Conservation (phyloP, 2,888 invertebrate genomes). For the Acanthosepion pharaonis region DNA sequence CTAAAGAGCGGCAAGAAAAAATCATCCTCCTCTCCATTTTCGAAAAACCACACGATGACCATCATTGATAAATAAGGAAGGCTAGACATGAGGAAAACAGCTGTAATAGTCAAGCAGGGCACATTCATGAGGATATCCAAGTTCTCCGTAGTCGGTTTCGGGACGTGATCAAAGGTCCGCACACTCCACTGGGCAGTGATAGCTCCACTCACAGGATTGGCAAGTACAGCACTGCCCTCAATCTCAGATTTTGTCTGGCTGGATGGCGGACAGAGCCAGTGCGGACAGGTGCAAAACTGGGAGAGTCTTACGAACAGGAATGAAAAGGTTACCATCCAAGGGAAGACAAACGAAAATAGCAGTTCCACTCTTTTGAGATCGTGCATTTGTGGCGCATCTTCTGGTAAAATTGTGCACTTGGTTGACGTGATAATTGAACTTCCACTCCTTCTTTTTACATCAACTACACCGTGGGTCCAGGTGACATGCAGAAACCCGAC, state of each 20-base stretch:
- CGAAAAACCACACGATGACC: neutral
- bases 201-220: neutral
- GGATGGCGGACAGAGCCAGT: neutral
- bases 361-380: conserved; percentile 4
- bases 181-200: conserved; percentile 35
- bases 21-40: neutral
- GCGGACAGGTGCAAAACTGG: neutral
- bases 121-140: conserved; percentile 10
- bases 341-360: conserved; percentile 37
- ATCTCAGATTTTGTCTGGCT: neutral
- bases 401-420: conserved; percentile 43
- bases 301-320: neutral
- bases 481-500: conserved; percentile 46
- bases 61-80: conserved; percentile 38
- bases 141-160: neutral
- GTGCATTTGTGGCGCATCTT: conserved; percentile 1
- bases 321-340: neutral
- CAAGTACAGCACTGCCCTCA: neutral
- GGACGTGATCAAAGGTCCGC: conserved; percentile 24
- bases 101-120: neutral
- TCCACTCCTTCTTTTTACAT: neutral
- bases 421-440: neutral
- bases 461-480: conserved; percentile 38
- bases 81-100: neutral
- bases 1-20: neutral